Evolutionary conservation across 2,888 invertebrate genomes (phyloP), one percentile per base, ranked within the genome.

Genomic region (Microplitis deprimator): DNA sequence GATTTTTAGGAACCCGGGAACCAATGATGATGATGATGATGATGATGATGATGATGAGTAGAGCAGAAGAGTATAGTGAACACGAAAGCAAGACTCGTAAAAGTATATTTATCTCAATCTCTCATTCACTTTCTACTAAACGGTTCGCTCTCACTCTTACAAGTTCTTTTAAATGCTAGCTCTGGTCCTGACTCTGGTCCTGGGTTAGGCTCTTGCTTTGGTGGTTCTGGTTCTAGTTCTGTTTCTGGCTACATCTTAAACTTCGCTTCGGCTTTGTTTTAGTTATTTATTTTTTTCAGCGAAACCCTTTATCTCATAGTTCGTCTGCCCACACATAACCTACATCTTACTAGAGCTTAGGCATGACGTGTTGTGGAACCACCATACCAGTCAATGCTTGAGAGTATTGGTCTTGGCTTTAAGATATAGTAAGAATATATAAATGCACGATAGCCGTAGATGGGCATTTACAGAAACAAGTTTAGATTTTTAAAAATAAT

Each of bases 61-160:
- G 50, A 50, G 10, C 50, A 50, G 38, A 41, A 50, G 50, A 50
- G 10, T 13, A 50, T 8, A 41, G 20, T 70, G 20, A 38, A 73
- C 72, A 88, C 86, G 87, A 88, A 88, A 80, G 65, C 69, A 73
- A 72, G 17, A 50, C 74, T 60, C 17, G 39, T 60, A 75, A 38
- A 60, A 68, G 68, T 83, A 50, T 80, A 84, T 86, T 86, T 87
- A 88, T 88, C 87, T 88, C 83, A 83, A 75, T 73, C 73, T 73
- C 62, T 74, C 70, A 68, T 68, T 76, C 41, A 62, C 50, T 41
- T 73, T 73, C 68, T 50, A 50, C 50, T 59, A 50, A 50, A 50
- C 13, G 50, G 50, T 13, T 50, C 4, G 50, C 50, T 50, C 50
- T 50, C 50, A 50, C 50, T 50, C 50, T 50, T 50, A 5, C 13